Evolutionary conservation across 1,140 invertebrate species (phyloP), one percentile per base, ranked within the genome.

Genomic region (Vanessa atalanta): DNA sequence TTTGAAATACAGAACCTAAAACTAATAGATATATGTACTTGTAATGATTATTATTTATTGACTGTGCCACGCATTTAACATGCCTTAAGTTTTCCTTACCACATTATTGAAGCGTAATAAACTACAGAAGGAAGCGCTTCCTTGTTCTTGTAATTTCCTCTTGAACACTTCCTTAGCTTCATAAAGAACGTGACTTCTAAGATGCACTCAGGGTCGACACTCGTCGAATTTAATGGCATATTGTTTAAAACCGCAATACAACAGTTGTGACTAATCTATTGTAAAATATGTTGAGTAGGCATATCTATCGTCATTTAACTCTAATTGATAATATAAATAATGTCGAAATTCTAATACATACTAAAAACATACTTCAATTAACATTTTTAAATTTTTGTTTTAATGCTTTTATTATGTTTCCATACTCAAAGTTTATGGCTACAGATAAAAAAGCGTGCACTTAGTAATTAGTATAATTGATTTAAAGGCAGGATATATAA

Each of bases 131-230:
- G 68, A 70, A 70, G 20, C 23, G 57, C 57, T 43, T 31, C 31
- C 31, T 61, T 60, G 68, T 37, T 61, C 57, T 61, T n/a, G 23
- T 61, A 61, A 61, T 70, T 70, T 70, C 68, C 68, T 70, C 20
- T 70, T 70, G 43, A 68, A 37, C 47, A 57, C 31, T 47, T 47
- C 51, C 55, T 50, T 70, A 23, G 43, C 43, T 60, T 55, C 23
- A n/a, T 70, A 70, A 23, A 63, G 47, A 70, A 70, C 68, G 68
- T 70, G 68, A 70, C 68, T 70, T 48, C 23, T 47, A 63, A 63
- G 47, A 16, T 26, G 68, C 12, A 70, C 20, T 70, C 68, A 61
- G 47, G 68, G 68, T 47, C 57, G 15, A 47, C 26, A 13, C 55
- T 23, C 61, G 68, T 48, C 55, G 47, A 70, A 70, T 48, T 26